Evolutionary conservation across 2,888 invertebrate species (phyloP).

Genomic region (Ditula angustiorana): DNA sequence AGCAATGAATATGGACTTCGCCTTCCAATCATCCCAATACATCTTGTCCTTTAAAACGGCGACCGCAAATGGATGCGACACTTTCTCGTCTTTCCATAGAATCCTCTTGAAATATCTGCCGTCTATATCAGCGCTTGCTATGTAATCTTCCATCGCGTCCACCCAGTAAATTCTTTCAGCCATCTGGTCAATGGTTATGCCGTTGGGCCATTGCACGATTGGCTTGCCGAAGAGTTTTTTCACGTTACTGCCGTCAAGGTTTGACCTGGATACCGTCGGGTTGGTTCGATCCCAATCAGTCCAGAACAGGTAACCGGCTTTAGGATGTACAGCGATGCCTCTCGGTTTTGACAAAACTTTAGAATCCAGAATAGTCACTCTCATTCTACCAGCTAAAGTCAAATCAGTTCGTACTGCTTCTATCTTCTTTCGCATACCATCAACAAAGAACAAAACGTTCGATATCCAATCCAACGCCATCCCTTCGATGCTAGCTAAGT

Average conservation of each 20-base stretch:
- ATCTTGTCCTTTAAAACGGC: conserved; percentile 93
- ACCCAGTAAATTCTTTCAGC: conserved; percentile 95
- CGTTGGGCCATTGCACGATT: conserved; percentile 94
- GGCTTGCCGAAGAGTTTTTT: conserved; percentile 87
- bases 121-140: conserved; percentile 90
- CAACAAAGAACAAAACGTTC: conserved; percentile 94
- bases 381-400: conserved; percentile 87
- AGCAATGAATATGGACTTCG: conserved; percentile 90
- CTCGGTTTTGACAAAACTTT: conserved; percentile 89
- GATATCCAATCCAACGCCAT: conserved; percentile 96
- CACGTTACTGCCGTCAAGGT: conserved; percentile 91
- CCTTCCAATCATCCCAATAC: conserved; percentile 97
- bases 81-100: conserved; percentile 86
- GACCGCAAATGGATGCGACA: conserved; percentile 94
- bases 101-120: conserved; percentile 89
- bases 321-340: conserved; percentile 94
- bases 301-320: conserved; percentile 92
- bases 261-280: conserved; percentile 92
- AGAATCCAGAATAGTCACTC: conserved; percentile 90
- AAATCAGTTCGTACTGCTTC: conserved; percentile 91
- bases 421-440: conserved; percentile 91
- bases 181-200: conserved; percentile 93
- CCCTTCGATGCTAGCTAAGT: conserved; percentile 93
- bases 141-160: conserved; percentile 93
- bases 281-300: conserved; percentile 94